phyloP scores from a whole-genome alignment of 1,140 invertebrate genomes.

The Tyrophagus putrescentiae region DNA sequence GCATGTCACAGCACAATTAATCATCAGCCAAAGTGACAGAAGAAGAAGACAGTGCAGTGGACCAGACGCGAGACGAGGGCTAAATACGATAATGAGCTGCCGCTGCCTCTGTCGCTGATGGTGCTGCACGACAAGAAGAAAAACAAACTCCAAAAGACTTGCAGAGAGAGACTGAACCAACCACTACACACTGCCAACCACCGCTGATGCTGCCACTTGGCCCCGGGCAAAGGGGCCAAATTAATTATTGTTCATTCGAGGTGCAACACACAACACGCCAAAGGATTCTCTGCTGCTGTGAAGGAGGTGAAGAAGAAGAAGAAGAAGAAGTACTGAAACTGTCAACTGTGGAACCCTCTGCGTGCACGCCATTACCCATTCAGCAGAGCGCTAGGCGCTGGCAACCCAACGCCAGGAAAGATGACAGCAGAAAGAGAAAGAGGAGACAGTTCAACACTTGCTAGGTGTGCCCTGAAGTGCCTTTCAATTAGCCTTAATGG shows the following conservation, averaged over 20 bases:
- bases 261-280: no score
- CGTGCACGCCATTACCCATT: not conserved
- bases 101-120: no score
- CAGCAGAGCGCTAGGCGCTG: not conserved
- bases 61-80: not conserved
- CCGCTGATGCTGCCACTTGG: no score
- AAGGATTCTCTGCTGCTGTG: no score
- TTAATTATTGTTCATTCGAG: no score
- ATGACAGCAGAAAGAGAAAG: not conserved
- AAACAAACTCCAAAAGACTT: no score
- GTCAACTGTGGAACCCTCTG: not conserved
- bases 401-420: no score
- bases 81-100: conserved; percentile 9
- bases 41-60: not conserved
- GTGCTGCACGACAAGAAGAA: no score
- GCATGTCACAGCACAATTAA: conserved; percentile 7
- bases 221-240: no score
- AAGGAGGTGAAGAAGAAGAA: not conserved
- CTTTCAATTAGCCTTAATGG: conserved; percentile 13
- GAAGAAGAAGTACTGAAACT: not conserved
- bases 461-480: conserved; percentile 8
- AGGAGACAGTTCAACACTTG: not conserved
- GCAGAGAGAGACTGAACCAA: no score
- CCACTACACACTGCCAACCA: no score
- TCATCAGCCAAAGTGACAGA: conserved; percentile 10